phyloP scores from a whole-genome alignment of 2,113 vertebrate genomes.

The Cryptomyrus ogoouensis region DNA sequence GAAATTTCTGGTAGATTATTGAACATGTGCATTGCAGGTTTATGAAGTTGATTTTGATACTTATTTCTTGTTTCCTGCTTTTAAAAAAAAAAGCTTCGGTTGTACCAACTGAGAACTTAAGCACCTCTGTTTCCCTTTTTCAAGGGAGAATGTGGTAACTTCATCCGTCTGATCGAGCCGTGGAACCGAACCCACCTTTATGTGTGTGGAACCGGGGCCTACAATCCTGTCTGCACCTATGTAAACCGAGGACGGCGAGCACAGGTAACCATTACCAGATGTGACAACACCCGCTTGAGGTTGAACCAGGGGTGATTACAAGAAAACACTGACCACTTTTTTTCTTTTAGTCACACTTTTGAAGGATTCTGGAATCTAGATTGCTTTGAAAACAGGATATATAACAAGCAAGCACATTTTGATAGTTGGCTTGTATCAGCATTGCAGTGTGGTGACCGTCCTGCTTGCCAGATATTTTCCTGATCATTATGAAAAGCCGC shows the following conservation, averaged over 20 bases:
- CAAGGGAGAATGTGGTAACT: conserved; percentile 96
- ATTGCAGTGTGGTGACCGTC: neutral
- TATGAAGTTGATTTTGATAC: neutral
- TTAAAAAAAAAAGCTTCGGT: neutral
- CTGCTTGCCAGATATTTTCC: neutral
- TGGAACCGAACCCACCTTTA: conserved; percentile 98
- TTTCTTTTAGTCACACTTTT: neutral
- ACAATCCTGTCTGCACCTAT: conserved; percentile 94
- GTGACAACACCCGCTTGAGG: neutral
- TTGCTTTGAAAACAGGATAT: neutral
- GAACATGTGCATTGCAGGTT: neutral
- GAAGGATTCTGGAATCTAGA: neutral
- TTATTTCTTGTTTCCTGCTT: neutral
- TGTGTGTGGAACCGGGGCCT: conserved; percentile 91
- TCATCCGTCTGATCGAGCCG: conserved; percentile 94
- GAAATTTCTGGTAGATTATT: neutral
- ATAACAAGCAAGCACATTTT: neutral
- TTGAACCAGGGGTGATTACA: neutral
- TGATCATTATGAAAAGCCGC: neutral
- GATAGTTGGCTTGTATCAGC: neutral
- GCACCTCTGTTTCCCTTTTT: conserved; percentile 31
- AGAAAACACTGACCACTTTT: neutral
- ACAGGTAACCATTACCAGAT: conserved; percentile 72
- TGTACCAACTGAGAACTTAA: neutral
- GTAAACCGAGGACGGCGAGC: conserved; percentile 90